A percentile compares a stretch with the other conserved stretches of the same genome.
Evolutionary conservation across 2,888 invertebrate species (phyloP).

Genomic region (Agonopterix alstromeriana): DNA sequence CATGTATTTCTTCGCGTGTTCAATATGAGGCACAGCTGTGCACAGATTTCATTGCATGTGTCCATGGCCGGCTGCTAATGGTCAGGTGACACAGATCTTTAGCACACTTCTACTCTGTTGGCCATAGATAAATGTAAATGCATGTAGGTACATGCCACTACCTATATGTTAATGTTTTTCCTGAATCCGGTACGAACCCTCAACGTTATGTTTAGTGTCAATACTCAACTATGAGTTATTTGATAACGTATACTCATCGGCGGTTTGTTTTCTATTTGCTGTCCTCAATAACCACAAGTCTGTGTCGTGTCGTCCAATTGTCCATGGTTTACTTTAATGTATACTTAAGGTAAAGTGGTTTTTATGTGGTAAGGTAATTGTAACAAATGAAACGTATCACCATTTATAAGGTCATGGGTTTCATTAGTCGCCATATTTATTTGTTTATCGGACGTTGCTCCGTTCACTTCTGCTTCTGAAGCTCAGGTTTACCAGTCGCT

Average conservation of each 20-base stretch:
- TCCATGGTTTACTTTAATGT: slow-evolving; percentile 1
- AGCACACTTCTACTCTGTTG: slow-evolving; percentile 25
- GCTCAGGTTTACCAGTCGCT: too few species aligned
- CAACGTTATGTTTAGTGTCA: background rate
- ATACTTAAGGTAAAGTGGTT: too few species aligned
- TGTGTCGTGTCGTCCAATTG: slow-evolving; percentile 5
- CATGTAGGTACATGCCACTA: background rate
- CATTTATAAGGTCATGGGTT: too few species aligned
- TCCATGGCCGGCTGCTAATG: slow-evolving; percentile 41
- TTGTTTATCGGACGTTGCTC: too few species aligned
- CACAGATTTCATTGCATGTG: slow-evolving; percentile 32
- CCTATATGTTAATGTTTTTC: background rate
- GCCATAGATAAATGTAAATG: slow-evolving; percentile 12
- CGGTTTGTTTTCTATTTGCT: background rate
- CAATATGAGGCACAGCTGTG: slow-evolving; percentile 12
- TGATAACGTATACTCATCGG: background rate
- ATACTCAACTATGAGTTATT: too few species aligned
- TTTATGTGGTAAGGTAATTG: too few species aligned
- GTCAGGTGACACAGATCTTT: slow-evolving; percentile 47
- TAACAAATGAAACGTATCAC: too few species aligned
- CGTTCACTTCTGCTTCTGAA: too few species aligned
- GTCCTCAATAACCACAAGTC: slow-evolving; percentile 3
- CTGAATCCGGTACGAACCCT: background rate
- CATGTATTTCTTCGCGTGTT: slow-evolving; percentile 17
- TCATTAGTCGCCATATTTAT: too few species aligned